phyloP scores from a whole-genome alignment of 2,888 invertebrate genomes.

The Diplazon laetatorius region DNA sequence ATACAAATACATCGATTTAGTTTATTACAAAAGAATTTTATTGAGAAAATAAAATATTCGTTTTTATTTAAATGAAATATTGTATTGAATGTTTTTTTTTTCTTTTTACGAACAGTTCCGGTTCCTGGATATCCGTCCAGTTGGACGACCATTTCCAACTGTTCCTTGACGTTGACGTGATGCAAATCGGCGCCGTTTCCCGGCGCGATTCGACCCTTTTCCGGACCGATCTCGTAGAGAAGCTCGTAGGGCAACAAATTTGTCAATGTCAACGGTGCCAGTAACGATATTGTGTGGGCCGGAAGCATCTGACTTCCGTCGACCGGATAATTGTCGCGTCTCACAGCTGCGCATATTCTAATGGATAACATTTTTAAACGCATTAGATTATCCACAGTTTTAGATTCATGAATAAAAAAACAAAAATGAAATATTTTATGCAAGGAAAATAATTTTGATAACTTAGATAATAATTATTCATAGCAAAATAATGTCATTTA shows the following conservation, averaged over 20 bases:
- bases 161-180: constrained; percentile 84
- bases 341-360: constrained; percentile 91
- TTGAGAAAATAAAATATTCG: not conserved
- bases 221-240: constrained; percentile 84
- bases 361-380: too few species aligned
- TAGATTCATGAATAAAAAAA: too few species aligned
- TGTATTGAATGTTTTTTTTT: not conserved
- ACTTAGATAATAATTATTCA: too few species aligned
- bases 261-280: constrained; percentile 92
- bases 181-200: constrained; percentile 83
- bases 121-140: constrained; percentile 93
- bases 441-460: too few species aligned
- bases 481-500: too few species aligned
- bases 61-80: not conserved
- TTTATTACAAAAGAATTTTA: not conserved
- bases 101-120: constrained; percentile 84
- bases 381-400: too few species aligned
- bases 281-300: constrained; percentile 93
- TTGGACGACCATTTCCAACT: constrained; percentile 89
- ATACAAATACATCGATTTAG: not conserved
- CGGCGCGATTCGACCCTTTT: constrained; percentile 83
- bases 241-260: constrained; percentile 95
- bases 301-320: constrained; percentile 87
- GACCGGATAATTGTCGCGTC: constrained; percentile 91
- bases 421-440: too few species aligned